Base-by-base conservation (phyloP, 2,888 invertebrate species). In the Vesta saturnalis region DNA sequence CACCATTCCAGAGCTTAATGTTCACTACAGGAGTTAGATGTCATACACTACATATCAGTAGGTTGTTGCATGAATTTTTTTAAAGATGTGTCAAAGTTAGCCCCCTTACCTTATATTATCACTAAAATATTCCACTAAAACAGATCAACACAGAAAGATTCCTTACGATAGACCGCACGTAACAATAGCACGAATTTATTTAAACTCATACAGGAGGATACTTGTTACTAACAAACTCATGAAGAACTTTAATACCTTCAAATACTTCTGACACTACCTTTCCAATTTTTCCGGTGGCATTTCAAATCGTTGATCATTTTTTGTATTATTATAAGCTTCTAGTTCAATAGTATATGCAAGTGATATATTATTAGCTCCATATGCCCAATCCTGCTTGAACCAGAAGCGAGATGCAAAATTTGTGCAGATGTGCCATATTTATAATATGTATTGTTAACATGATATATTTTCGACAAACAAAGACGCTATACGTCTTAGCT, bases 341-440 rank as follows among this genome's bases (percentile, higher is more conserved):
- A 92, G 78, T 80, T 92, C 91, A 75, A 89, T 85, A 1, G 91
- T 91, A 71, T 88, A 91, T 0, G 89, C 77, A n/a, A 91, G 80
- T 0, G 87, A 86, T 56, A 90, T 86, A 0, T 87, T 87, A 0
- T 83, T 85, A 6, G 84, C 82, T 0, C 77, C 86, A 77, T 88
- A 87, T 0, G 89, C 89, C 80, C 89, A 92, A 75, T 92, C 92
- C 77, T 90, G 89, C 90, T 87, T 16, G 89, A 89, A 10, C 92
- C 92, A 18, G 89, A 79, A 0, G 89, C 87, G 0, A 84, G 81
- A 72, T 90, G 84, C 0, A 90, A 79, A 12, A 86, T 85, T 55
- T 73, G 67, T 0, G 85, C 75, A 12, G 80, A 78, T 59, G 70
- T 77, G 10, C 89, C 90, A 54, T 88, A 86, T 0, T 82, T 78